Evolutionary conservation across 2,888 invertebrate species (phyloP), one percentile per base, ranked within the genome.

Genomic region (Callyntrura sp.): DNA sequence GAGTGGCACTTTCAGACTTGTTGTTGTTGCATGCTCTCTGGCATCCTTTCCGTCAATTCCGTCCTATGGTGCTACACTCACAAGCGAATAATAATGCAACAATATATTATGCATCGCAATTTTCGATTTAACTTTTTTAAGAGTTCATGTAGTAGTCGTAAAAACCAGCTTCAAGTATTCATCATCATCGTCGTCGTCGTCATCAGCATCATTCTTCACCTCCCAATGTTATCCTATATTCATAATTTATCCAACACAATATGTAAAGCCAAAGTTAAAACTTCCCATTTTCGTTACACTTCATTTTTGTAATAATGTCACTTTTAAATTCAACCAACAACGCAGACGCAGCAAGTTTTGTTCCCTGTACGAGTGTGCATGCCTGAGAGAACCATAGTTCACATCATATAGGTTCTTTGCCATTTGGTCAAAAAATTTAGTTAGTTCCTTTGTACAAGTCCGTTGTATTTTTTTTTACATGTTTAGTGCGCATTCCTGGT

Each of bases 401-500:
- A 20, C 23, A 73, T 48, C 48, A 35, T 43, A 11, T 45, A 70
- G 48, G 20, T 48, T 73, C 20, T 45, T 73, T 60, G 70, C 70
- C 73, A 73, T 48, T 73, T 73, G 73, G 73, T 73, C 73, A 73
- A 35, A 35, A 4, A 35, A 35, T 35, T n/a, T n/a, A 35, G 35
- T 73, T 43, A 14, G 45, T 70, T 70, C 70, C 45, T 45, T 48
- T 60, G 12, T 28, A 23, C 73, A 73, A 48, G 45, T 45, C 48
- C 23, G 73, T 73, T 35, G 45, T 48, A 70, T 0, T 48, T 12
- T 25, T 43, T 0, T 48, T 12, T 25, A n/a, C n/a, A 23, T 20
- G 23, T 23, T 48, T 11, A 1, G 73, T 28, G 48, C 73, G 48
- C 73, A 73, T 23, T 73, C 73, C 73, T 73, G 73, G 73, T 73